These are phyloP conservation scores for Muscicapa adusta DNA, from an alignment of 2,113 vertebrate genomes.

Conservation along the genomic window DNA sequence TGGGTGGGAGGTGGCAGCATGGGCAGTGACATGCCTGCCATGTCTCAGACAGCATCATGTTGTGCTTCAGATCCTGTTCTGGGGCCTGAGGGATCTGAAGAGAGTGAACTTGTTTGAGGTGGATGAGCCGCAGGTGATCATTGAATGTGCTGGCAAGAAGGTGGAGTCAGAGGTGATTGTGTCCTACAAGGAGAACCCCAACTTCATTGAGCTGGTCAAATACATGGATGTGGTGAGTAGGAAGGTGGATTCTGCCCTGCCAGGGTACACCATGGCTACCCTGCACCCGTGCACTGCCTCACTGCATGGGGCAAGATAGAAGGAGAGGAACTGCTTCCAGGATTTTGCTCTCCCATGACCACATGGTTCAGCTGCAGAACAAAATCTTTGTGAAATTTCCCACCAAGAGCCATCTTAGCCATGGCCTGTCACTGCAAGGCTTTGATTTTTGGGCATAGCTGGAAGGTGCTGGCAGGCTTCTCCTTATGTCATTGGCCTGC, in stretches of 20 bases:
- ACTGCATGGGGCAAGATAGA: neutral
- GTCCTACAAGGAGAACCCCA: constrained; percentile 81
- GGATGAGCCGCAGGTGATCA: constrained; percentile 83
- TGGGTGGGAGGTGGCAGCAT: neutral
- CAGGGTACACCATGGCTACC: rapidly evolving
- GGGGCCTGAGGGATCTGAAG: constrained; percentile 88
- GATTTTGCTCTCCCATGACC: neutral
- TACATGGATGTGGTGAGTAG: constrained; percentile 86
- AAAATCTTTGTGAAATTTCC: neutral
- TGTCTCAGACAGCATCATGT: rapidly evolving
- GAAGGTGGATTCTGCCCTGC: neutral
- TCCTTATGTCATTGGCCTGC: rapidly evolving
- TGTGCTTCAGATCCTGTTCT: constrained; percentile 85
- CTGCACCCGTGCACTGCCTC: rapidly evolving
- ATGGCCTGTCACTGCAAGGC: neutral
- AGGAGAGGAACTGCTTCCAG: neutral
- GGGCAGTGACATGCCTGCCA: neutral
- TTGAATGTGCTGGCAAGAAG: constrained; percentile 85
- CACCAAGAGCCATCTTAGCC: neutral
- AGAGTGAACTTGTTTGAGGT: constrained; percentile 90
- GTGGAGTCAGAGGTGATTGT: constrained; percentile 89
- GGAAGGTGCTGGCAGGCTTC: rapidly evolving
- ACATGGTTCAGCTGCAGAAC: neutral
- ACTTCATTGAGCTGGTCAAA: constrained; percentile 86
- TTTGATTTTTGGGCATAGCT: neutral